Evolutionary conservation across 2,113 vertebrate species (phyloP), one percentile per base, ranked within the genome.

Genomic region (Oostethus manadensis): DNA sequence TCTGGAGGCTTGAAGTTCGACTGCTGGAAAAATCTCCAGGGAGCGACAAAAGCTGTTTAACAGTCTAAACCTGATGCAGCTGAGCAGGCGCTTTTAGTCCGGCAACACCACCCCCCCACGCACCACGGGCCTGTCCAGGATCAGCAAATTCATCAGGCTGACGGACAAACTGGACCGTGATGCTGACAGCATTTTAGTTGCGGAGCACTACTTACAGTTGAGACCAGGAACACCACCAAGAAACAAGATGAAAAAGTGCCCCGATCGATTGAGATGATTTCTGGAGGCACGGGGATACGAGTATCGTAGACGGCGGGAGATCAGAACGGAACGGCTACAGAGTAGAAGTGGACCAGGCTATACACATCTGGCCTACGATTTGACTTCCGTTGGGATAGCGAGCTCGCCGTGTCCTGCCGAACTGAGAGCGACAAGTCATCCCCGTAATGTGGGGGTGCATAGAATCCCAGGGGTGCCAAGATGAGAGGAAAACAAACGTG

Each of bases 61-160:
- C 21, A 44, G 50, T 26, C 46, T 29, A 51, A 74, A 66, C 29
- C 51, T 18, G 57, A 21, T 53, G 56, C 68, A 57, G 65, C 55
- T 60, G 77, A 76, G 53, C 45, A 21, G 40, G 26, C 60, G 3
- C 21, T 64, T 60, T 63, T 73, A 8, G 42, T 60, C 59, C 29
- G 56, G 50, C 60, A 59, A 53, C 47, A 10, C 66, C 70, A 69
- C 74, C 72, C 82, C n/a, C 69, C 45, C 59, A 45, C 14, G 20
- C 64, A 45, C 13, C 20, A 44, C 64, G 66, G 47, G 62, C 68
- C 62, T 67, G 60, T 60, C 45, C 51, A 26, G 17, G n/a, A 71
- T 78, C 67, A 64, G 69, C 51, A 55, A 69, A 66, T 70, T 74
- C 40, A 56, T 9, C 63, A 72, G 64, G 63, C 44, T 63, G 59